Evolutionary conservation across 2,888 invertebrate genomes (phyloP), one percentile per base, ranked within the genome.

Genomic region (Helleia helle): DNA sequence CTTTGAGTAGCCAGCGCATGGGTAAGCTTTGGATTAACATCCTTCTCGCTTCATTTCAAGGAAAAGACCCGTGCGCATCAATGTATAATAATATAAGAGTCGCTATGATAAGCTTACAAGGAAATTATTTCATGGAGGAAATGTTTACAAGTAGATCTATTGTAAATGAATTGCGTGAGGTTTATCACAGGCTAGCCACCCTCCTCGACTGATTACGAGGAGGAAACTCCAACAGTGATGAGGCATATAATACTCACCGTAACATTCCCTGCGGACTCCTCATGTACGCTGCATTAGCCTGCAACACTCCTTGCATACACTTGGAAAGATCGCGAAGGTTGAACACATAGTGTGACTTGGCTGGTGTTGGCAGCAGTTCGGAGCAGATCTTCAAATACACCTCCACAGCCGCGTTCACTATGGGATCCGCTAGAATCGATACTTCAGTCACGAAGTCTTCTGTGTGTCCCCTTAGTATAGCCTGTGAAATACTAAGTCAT

Each of bases 281-380:
- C 69, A 93, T 87, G 34, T 88, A 88, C 1, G 88, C 88, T 18
- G 89, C 86, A 61, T 94, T 92, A 0, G 93, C 93, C 65, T 96
- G 96, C 38, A 95, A 73, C 5, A 95, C 89, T n/a, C 95, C 96
- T 74, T 96, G 96, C 56, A 96, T 87, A 46, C 94, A 94, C 70
- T 96, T 96, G 6, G 96, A 95, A 27, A 96, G 83, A 79, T 96
- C 96, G 31, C 97, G 87, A 54, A 97, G 76, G 72, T 97, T 97
- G 69, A 97, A 97, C 8, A 96, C 90, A 61, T 97, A 97, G 72
- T 97, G 96, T 0, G 94, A 94, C 67, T 96, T 96, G 15, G 93
- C 90, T 0, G 97, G 97, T 0, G 96, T 97, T 0, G 97, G 97
- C 17, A 97, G 73, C 51, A 97, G 87, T 56, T 93, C 93, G 0